Base-by-base conservation (phyloP, 2,113 vertebrate genomes). In the Psilopogon haemacephalus region DNA sequence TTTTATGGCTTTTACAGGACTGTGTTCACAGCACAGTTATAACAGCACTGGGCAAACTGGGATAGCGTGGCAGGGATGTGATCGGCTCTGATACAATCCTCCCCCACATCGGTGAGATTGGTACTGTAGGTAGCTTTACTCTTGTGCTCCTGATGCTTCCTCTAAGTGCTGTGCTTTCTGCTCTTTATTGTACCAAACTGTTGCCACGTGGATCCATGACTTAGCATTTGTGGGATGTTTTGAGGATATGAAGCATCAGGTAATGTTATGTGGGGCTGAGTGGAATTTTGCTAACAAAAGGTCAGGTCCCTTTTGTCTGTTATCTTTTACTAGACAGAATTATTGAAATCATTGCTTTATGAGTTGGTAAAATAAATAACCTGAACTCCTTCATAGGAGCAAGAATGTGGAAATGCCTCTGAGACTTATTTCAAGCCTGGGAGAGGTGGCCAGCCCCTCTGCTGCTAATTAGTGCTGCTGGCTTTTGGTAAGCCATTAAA, bases 261-360 rank as follows among this genome's bases (percentile, higher is more conserved):
- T 82, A 82, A 63, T 80, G 33, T 85, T 77, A 71, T 15, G 37
- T 71, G 42, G 79, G 50, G 64, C 26, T 56, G 59, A 50, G 37
- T 60, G 42, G 83, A 80, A 86, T 88, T 86, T 81, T 84, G 68
- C 88, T 78, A 77, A 71, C 32, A 68, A 64, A 91, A 93, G 79
- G 52, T 93, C 76, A 71, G 42, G 72, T 72, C 7, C 0, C 64
- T 94, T 83, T 89, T 89, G 85, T 74, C 64, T 28, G 33, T 90
- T 88, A 64, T 70, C 54, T 89, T 73, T 54, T 86, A 74, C n/a
- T 42, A 56, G 65, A 38, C 20, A 71, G 71, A 91, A 86, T 60
- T 88, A 86, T 60, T 84, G 52, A 68, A 95, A 96, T 72, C 74
- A 71, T 14, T 78, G 69, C 58, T 90, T 76, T 70, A 37, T 83